These are phyloP conservation scores for Oreocharis arfaki DNA, from an alignment of 2,113 vertebrate genomes.

Conservation along the genomic window DNA sequence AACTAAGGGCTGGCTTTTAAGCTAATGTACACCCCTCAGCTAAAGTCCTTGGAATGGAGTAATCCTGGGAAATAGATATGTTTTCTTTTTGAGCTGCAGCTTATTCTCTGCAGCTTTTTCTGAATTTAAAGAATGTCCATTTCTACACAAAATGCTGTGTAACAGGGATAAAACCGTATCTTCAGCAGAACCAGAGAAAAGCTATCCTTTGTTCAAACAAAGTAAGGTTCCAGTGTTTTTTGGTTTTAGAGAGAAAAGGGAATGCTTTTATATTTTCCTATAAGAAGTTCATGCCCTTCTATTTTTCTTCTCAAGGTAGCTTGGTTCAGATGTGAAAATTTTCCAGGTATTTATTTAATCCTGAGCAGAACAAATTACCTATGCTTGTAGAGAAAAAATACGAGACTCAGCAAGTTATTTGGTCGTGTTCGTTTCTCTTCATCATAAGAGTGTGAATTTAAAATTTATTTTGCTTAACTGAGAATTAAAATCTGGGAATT, in stretches of 20 bases:
- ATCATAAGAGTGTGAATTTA: not conserved
- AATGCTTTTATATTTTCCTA: rapidly evolving
- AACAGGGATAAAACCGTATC: not conserved
- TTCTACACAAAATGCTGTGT: not conserved
- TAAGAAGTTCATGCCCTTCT: not conserved
- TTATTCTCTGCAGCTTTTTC: not conserved
- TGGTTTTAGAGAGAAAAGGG: not conserved
- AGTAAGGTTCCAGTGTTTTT: not conserved
- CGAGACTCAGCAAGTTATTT: not conserved
- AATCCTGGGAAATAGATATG: not conserved
- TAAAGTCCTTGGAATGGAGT: not conserved
- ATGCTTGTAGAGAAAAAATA: not conserved
- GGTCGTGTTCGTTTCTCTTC: not conserved
- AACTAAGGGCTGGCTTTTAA: not conserved
- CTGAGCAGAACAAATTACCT: not conserved
- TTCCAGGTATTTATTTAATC: not conserved
- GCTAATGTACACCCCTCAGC: not conserved
- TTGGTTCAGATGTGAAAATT: not conserved
- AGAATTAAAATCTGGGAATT: not conserved
- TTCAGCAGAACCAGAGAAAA: not conserved
- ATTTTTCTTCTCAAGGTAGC: not conserved
- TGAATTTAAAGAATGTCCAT: not conserved
- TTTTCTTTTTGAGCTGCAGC: not conserved
- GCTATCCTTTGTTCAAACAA: not conserved
- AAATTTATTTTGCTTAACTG: not conserved